These are phyloP conservation scores for Corythoichthys intestinalis DNA, from an alignment of 2,113 vertebrate genomes.

Conservation along the genomic window DNA sequence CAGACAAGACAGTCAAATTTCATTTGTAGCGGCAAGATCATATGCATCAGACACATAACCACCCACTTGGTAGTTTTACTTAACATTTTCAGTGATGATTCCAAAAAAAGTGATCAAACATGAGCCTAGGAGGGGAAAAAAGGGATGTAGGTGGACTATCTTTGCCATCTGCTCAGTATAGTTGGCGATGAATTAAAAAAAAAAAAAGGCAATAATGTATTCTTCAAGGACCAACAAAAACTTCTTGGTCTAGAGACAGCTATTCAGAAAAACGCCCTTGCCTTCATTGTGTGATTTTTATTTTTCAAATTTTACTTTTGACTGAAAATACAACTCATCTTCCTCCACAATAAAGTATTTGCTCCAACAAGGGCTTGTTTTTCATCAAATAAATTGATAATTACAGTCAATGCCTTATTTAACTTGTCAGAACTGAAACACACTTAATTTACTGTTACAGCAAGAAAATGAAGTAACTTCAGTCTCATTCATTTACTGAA, in stretches of 20 bases:
- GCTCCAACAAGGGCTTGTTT: no score
- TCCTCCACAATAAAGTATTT: no score
- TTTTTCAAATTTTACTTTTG: no score
- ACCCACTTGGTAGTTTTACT: not conserved
- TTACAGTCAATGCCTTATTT: no score
- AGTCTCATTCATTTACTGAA: no score
- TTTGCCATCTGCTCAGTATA: not conserved
- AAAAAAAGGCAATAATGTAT: not conserved
- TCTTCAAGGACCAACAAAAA: not conserved
- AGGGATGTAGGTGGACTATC: not conserved
- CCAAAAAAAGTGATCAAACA: not conserved
- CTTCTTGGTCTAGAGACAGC: not conserved
- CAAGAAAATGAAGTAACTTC: no score
- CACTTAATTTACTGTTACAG: no score
- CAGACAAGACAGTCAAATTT: not conserved
- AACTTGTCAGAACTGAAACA: no score
- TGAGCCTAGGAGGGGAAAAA: not conserved
- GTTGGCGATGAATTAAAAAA: not conserved
- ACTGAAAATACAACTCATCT: no score
- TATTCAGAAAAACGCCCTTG: not conserved
- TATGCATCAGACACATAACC: not conserved
- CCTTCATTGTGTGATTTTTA: no score
- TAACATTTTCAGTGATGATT: not conserved
- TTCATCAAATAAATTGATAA: no score
- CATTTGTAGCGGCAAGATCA: not conserved